Evolutionary conservation across 2,113 vertebrate species (phyloP).

Genomic region (Ceyx cyanopectus): DNA sequence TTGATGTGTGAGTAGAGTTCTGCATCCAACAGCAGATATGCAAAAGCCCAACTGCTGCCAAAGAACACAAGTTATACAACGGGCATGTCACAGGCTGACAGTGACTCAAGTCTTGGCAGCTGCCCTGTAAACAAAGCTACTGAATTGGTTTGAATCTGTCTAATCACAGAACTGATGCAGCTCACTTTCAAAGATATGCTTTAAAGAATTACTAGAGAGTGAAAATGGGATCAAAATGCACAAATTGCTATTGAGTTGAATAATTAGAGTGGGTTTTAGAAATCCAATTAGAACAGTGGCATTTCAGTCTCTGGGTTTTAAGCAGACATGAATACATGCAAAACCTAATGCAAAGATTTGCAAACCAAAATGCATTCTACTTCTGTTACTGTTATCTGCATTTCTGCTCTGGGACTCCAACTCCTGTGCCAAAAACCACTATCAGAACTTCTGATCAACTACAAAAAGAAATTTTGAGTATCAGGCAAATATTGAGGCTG

Average conservation of each 20-base stretch:
- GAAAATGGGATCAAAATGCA: not conserved
- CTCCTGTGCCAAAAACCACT: not conserved
- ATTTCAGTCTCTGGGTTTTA: not conserved
- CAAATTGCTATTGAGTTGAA: not conserved
- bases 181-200: not conserved
- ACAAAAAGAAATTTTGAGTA: not conserved
- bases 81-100: constrained; percentile 60
- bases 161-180: not conserved
- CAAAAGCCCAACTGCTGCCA: constrained; percentile 12
- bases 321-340: not conserved
- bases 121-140: constrained; percentile 58
- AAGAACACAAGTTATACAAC: constrained; percentile 57
- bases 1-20: not conserved
- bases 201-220: constrained; percentile 44
- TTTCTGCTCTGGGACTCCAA: not conserved
- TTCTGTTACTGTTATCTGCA: not conserved
- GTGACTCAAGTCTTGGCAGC: constrained; percentile 67
- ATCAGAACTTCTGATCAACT: not conserved
- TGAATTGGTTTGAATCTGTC: constrained; percentile 9
- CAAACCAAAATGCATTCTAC: not conserved
- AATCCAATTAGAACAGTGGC: not conserved
- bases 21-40: constrained; percentile 21
- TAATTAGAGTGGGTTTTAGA: not conserved
- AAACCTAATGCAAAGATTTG: not conserved
- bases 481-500: not conserved